Percentiles rank a stretch among this genome's conserved stretches.
Conservation (phyloP, 2,888 invertebrate species). For the Eupithecia dodoneata region DNA sequence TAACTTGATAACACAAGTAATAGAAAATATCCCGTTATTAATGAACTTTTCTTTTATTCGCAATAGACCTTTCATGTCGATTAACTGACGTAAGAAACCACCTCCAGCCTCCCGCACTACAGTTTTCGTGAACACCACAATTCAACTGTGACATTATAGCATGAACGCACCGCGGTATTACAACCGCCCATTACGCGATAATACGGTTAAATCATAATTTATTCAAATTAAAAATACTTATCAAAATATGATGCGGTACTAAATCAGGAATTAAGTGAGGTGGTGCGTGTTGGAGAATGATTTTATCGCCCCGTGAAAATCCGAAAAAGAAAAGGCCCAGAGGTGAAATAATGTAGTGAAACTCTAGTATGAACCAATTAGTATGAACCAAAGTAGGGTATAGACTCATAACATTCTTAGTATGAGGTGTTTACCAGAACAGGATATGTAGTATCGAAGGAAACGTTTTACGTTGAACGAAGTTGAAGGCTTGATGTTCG, state of each 20-base stretch:
- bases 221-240: constrained; percentile 85
- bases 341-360: neutral
- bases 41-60: too few species aligned
- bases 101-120: constrained; percentile 38
- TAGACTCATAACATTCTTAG: too few species aligned
- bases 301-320: constrained; percentile 81
- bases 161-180: constrained; percentile 70
- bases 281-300: constrained; percentile 76
- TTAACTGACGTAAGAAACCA: neutral
- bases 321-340: constrained; percentile 48
- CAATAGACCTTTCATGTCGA: too few species aligned
- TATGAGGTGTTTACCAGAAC: too few species aligned
- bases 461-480: too few species aligned
- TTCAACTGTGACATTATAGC: constrained; percentile 55
- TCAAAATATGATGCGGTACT: constrained; percentile 83
- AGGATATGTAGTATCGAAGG: too few species aligned
- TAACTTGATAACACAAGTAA: too few species aligned
- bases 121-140: constrained; percentile 48
- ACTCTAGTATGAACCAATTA: constrained; percentile 6
- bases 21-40: too few species aligned
- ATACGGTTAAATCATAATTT: constrained; percentile 82
- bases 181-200: constrained; percentile 75
- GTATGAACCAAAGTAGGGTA: too few species aligned
- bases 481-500: too few species aligned
- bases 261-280: constrained; percentile 82